These are phyloP conservation scores for Scaptodrosophila latifasciaeformis DNA, from an alignment of 2,888 invertebrate species.

Conservation along the genomic window DNA sequence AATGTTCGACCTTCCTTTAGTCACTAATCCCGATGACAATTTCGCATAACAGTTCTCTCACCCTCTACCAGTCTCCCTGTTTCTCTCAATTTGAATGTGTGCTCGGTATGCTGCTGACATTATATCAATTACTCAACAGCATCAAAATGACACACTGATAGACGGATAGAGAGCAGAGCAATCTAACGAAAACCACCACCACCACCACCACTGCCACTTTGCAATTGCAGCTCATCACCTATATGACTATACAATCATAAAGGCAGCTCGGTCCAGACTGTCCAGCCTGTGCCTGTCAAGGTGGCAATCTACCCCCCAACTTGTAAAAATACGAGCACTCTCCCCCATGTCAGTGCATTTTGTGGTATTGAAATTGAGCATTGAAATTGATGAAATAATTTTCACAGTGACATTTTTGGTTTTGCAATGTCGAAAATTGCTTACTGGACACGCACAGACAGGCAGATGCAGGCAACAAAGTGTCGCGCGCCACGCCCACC, in stretches of 20 bases:
- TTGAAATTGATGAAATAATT: slow-evolving; percentile 69
- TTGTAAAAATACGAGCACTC: slow-evolving; percentile 1
- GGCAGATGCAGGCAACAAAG: neutral
- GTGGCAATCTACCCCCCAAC: no score
- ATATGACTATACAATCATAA: neutral
- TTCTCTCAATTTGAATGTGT: no score
- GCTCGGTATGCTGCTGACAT: slow-evolving; percentile 52
- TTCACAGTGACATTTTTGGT: slow-evolving; percentile 57
- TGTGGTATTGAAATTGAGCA: slow-evolving; percentile 52
- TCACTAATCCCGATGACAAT: slow-evolving; percentile 61
- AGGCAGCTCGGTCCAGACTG: no score
- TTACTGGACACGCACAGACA: slow-evolving; percentile 21
- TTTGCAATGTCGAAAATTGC: slow-evolving; percentile 28
- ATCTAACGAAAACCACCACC: slow-evolving; percentile 8
- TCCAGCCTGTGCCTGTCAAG: neutral
- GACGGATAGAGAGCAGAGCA: neutral
- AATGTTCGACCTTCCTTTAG: slow-evolving; percentile 14
- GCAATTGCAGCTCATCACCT: slow-evolving; percentile 1
- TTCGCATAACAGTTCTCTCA: slow-evolving; percentile 16
- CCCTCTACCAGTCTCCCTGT: slow-evolving; percentile 6
- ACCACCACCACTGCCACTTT: neutral
- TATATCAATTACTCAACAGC: slow-evolving; percentile 65
- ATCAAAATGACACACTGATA: slow-evolving; percentile 32
- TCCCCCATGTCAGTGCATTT: slow-evolving; percentile 7
- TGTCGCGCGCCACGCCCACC: neutral